phyloP scores from a whole-genome alignment of 2,888 invertebrate genomes.

The Druceiella hillmani region DNA sequence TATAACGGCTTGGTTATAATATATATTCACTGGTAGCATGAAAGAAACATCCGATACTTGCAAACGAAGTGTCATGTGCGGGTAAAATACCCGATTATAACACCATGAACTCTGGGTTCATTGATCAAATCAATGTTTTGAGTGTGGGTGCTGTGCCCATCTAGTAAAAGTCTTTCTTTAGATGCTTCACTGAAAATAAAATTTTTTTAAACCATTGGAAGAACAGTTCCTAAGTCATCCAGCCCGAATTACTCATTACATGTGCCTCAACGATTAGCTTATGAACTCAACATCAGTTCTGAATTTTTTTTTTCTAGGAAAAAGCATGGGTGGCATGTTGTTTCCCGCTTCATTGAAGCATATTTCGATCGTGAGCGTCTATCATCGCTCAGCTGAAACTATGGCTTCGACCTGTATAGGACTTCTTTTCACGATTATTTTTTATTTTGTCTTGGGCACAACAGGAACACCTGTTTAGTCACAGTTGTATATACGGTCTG shows the following conservation, averaged over 20 bases:
- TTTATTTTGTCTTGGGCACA: too few relatives aligned
- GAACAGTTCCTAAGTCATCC: conserved; percentile 4
- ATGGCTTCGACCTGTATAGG: too few relatives aligned
- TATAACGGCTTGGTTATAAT: conserved; percentile 24
- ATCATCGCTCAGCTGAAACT: too few relatives aligned
- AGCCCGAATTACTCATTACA: conserved; percentile 14
- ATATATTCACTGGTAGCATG: conserved; percentile 24
- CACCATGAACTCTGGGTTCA: conserved; percentile 13
- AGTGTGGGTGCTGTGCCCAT: too few relatives aligned
- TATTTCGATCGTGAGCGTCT: conserved; percentile 1
- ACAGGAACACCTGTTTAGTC: too few relatives aligned
- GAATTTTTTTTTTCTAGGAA: conserved; percentile 6
- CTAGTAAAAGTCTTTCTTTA: conserved; percentile 8
- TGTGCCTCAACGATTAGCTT: conserved; percentile 12
- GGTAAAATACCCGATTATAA: conserved; percentile 8
- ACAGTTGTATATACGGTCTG: too few relatives aligned
- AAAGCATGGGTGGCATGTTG: too few relatives aligned
- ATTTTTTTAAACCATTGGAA: conserved; percentile 1
- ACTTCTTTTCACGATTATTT: too few relatives aligned
- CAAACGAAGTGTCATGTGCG: conserved; percentile 15
- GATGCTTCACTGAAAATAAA: conserved; percentile 8
- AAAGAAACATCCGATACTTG: conserved; percentile 26
- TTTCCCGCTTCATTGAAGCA: conserved; percentile 15
- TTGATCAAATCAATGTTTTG: too few relatives aligned
- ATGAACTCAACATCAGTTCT: conserved; percentile 15